Conservation (phyloP, 1,140 invertebrate species). For the Halictus rubicundus region DNA sequence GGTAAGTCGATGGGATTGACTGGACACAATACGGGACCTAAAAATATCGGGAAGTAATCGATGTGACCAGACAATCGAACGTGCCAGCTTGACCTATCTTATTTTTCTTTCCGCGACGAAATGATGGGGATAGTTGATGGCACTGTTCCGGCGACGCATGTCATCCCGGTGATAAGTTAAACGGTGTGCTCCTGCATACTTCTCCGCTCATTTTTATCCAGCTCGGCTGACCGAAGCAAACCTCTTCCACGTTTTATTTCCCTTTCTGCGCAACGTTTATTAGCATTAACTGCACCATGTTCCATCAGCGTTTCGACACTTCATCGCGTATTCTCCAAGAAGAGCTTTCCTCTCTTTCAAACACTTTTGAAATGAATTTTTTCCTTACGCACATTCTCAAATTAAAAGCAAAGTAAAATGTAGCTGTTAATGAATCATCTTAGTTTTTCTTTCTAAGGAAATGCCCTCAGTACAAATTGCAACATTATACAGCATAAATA, state of each 20-base stretch:
- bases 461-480: too few relatives aligned
- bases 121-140: not conserved
- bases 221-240: conserved; percentile 21
- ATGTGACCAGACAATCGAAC: not conserved
- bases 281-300: not conserved
- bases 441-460: too few relatives aligned
- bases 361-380: too few relatives aligned
- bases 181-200: not conserved
- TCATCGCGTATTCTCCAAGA: too few relatives aligned
- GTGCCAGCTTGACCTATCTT: not conserved
- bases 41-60: conserved; percentile 8
- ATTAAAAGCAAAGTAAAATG: too few relatives aligned
- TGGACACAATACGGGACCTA: not conserved
- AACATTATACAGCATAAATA: too few relatives aligned
- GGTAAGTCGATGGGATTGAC: not conserved
- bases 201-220: not conserved
- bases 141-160: not conserved
- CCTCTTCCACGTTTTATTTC: not conserved
- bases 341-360: too few relatives aligned
- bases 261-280: not conserved
- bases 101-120: conserved; percentile 1
- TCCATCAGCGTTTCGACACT: not conserved
- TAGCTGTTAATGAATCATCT: too few relatives aligned
- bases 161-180: not conserved
- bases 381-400: too few relatives aligned